Evolutionary conservation across 2,113 vertebrate genomes (phyloP).

Genomic region (Struthio camelus): DNA sequence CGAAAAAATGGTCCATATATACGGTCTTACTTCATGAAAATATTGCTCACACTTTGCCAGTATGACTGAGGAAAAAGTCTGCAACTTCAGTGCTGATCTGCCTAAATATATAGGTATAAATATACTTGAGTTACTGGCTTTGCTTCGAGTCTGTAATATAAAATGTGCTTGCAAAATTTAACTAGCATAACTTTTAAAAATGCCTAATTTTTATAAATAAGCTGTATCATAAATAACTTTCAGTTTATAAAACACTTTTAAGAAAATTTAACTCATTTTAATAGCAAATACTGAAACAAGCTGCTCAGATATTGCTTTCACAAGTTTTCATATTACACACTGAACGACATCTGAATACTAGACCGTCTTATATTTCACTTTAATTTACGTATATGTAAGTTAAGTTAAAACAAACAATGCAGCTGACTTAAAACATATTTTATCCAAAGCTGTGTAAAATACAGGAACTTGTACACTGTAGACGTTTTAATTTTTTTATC

Average conservation of each 20-base stretch:
- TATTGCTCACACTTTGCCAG: not conserved
- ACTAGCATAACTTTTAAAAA: not conserved
- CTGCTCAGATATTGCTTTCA: not conserved
- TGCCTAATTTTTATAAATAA: not conserved
- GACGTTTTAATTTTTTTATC: not conserved
- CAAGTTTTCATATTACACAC: not conserved
- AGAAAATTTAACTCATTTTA: not conserved
- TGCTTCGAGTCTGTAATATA: not conserved
- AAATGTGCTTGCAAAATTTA: not conserved
- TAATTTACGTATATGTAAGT: not conserved
- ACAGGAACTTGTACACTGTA: not conserved
- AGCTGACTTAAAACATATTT: not conserved
- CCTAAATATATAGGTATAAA: not conserved
- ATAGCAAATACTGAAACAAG: not conserved
- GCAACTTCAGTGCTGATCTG: not conserved
- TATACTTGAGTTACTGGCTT: not conserved
- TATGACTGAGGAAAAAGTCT: not conserved
- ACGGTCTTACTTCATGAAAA: not conserved
- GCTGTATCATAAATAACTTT: not conserved
- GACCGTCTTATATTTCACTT: not conserved
- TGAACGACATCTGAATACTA: conserved; percentile 7
- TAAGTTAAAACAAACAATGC: not conserved
- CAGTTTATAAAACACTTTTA: not conserved
- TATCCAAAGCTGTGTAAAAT: not conserved
- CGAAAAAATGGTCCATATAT: not conserved